phyloP scores from a whole-genome alignment of 2,888 invertebrate species.

The Rhagonycha lutea region DNA sequence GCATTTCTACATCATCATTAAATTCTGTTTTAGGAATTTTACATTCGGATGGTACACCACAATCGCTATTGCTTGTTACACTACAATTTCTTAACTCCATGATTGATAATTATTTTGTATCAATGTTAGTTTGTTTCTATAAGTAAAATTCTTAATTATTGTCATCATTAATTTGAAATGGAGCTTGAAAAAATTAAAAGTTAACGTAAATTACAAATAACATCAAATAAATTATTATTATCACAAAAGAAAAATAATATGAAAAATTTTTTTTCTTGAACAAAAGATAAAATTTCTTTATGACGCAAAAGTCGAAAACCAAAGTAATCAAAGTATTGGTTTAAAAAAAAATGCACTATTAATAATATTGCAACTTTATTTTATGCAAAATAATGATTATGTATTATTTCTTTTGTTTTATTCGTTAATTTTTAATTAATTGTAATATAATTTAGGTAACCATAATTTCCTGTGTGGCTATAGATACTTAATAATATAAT shows the following conservation, averaged over 20 bases:
- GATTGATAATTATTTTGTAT: not conserved
- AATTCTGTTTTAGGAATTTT: conserved; percentile 51
- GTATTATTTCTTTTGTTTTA: not conserved
- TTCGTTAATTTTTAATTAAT: not conserved
- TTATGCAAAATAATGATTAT: not conserved
- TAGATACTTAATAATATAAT: not conserved
- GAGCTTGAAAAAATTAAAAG: not conserved
- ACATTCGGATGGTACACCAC: conserved; percentile 48
- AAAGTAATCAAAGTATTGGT: too few species aligned
- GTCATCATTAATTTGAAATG: not conserved
- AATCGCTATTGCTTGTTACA: not conserved
- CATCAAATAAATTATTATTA: not conserved
- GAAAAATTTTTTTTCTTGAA: too few species aligned
- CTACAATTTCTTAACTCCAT: not conserved
- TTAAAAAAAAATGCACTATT: too few species aligned
- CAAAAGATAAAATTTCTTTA: too few species aligned
- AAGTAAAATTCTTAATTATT: not conserved
- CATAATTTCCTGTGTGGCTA: not conserved
- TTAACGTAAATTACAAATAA: not conserved
- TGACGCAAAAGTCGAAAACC: too few species aligned
- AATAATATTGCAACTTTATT: too few species aligned
- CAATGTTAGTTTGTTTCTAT: not conserved
- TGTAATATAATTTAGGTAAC: not conserved
- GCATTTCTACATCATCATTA: conserved; percentile 25
- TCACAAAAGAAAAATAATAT: too few species aligned